Evolutionary conservation across 30 jellyfish, hydroid and myxozoan genomes (phyloP), one percentile per base, ranked within the genome.

Genomic region (Turritopsis rubra): DNA sequence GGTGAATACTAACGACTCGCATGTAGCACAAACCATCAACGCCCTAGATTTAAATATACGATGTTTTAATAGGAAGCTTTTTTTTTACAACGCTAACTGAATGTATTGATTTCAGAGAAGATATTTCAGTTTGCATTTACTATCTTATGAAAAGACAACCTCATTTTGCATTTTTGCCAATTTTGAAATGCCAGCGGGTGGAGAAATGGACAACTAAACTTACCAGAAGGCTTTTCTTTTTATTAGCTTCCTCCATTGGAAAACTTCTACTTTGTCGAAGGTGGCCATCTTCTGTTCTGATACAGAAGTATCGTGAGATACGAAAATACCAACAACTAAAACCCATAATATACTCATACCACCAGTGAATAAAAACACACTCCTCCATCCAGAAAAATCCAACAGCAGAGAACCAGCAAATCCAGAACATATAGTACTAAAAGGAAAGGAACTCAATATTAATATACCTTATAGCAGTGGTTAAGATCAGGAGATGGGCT

Each of bases 351-450:
- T 28, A 68, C 87, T 72, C 18, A 72, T 21, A 18, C 84, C 65
- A 52, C 90, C 87, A 31, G 70, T 28, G 19, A 72, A 24, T 24
- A 72, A 72, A 73, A 83, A 83, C 4, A 83, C 90, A 16, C 88
- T 72, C 79, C 90, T 8, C 90, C 90, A 83, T 75, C 90, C 90
- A 30, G 65, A 25, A 21, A 19, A 71, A 18, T 74, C 90, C 21
- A 83, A 23, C 26, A 83, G 83, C 7, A 83, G 52, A 28, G 90
- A 83, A 29, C 90, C 90, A 70, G 86, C 87, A 25, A 83, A 22
- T 9, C 90, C 90, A 5, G 87, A 72, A 29, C 74, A 52, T 28
- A 83, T 54, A 13, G 79, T 25, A n/a, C 90, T 83, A 52, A 54
- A 83, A n/a, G 41, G 75, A 72, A 1, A 16, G n/a, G n/a, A n/a